Percentiles rank a stretch among this genome's conserved stretches.
These are phyloP conservation scores for Paedocypris micromegethes DNA, from an alignment of 2,797 vertebrate species.

Conservation along the genomic window DNA sequence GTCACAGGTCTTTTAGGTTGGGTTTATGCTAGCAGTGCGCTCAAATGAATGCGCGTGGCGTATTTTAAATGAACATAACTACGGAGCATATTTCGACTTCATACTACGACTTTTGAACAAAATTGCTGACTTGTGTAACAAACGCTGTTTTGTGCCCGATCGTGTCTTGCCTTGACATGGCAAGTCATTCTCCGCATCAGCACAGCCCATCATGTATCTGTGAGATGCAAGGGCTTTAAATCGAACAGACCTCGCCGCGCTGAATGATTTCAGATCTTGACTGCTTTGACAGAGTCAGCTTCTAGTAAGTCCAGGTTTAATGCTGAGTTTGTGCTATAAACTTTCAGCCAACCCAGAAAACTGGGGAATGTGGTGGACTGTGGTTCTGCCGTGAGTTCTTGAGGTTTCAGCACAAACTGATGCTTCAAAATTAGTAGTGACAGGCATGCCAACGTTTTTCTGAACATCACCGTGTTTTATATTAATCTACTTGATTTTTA, in stretches of 20 bases:
- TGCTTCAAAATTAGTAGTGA: background rate
- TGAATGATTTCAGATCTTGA: slow-evolving; percentile 15
- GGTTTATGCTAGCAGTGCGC: no score
- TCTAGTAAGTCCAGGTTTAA: slow-evolving; percentile 13
- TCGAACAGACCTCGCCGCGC: slow-evolving; percentile 18
- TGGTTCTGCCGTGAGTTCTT: background rate
- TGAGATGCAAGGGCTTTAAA: slow-evolving; percentile 32
- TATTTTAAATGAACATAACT: no score
- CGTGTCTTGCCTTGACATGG: slow-evolving; percentile 14
- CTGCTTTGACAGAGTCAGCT: slow-evolving; percentile 26
- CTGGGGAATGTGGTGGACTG: slow-evolving; percentile 8
- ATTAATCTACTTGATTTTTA: background rate
- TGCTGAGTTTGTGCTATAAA: slow-evolving; percentile 32
- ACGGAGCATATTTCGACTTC: background rate
- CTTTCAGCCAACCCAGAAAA: slow-evolving; percentile 5
- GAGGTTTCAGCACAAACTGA: slow-evolving; percentile 5
- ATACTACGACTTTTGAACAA: background rate
- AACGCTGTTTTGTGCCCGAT: slow-evolving; percentile 9
- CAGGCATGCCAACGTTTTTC: background rate
- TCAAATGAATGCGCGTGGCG: no score
- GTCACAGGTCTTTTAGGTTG: slow-evolving; percentile 5
- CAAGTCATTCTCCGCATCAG: slow-evolving; percentile 26
- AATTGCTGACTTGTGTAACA: slow-evolving; percentile 16
- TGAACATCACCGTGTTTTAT: background rate
- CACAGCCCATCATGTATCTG: slow-evolving; percentile 22